Evolutionary conservation across 2,888 invertebrate genomes (phyloP), one percentile per base, ranked within the genome.

Genomic region (Brenthis daphne): DNA sequence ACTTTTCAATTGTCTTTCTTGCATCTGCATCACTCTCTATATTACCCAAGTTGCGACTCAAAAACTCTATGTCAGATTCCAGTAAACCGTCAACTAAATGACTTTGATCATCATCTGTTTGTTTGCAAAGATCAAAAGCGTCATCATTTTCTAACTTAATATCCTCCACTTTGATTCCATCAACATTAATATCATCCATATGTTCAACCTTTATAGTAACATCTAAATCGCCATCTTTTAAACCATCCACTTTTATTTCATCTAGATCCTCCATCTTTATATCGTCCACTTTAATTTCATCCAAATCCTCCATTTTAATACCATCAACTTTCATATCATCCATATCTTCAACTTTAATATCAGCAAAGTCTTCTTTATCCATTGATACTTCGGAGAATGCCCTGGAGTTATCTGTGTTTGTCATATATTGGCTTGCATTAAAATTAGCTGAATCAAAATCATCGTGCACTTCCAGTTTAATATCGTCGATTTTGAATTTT

Each of bases 21-120:
- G 92, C 93, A 73, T 93, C 93, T 1, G 92, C 90, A 68, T 93
- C 93, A 79, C 92, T 93, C 70, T 93, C 93, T 69, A 93, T 93
- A 74, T 92, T 90, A 1, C 90, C 92, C 75, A 93, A 79, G 74
- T 93, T 93, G 33, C 91, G 82, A 72, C 92, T 93, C 73, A 93
- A 78, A 83, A 93, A 93, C 75, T 93, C 93, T 48, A 93, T 93
- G 77, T 93, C 93, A 1, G 92, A 87, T 71, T 93, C 93, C 43
- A 93, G 76, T 57, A 93, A 77, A 4, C 92, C 93, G 75, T 92
- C 92, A 11, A 90, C 91, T 67, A 92, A 79, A 78, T 88, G 83
- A 74, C 80, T 89, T 53, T 90, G 87, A 74, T 88, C 88, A 70
- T 81, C 81, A 65, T 89, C 89, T 43, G 77, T 69, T 70, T 43